Evolutionary conservation across 2,113 vertebrate species (phyloP).

Genomic region (human): DNA sequence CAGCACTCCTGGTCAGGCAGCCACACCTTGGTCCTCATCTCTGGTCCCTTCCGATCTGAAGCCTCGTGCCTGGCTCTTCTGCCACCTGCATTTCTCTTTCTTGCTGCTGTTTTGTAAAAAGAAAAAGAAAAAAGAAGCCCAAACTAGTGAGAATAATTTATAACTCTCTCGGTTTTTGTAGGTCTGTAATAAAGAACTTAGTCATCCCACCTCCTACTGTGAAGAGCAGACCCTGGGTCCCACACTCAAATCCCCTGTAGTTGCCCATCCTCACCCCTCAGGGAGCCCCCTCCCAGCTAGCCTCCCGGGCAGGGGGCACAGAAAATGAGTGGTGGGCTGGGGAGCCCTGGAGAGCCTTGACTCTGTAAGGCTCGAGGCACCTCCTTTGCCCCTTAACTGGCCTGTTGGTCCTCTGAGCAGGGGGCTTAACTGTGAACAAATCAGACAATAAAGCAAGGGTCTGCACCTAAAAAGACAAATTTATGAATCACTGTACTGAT

Average conservation of each 20-base stretch:
- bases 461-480: background rate
- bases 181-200: constrained; percentile 81
- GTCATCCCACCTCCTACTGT: constrained; percentile 39
- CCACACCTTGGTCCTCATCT: background rate
- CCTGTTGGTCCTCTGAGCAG: background rate
- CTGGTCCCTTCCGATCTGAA: too few species aligned
- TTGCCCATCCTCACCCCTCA: too few species aligned
- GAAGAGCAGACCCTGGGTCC: constrained; percentile 65
- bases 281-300: background rate
- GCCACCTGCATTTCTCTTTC: constrained; percentile 1
- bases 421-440: background rate
- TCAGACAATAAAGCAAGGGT: constrained; percentile 41
- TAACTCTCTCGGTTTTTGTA: constrained; percentile 78
- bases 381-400: too few species aligned
- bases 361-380: too few species aligned
- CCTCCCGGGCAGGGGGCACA: fast-evolving
- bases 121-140: constrained; percentile 33
- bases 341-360: background rate
- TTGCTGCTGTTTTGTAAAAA: constrained; percentile 71
- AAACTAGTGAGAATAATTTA: constrained; percentile 49
- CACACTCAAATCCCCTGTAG: background rate
- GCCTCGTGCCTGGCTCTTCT: background rate
- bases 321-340: too few species aligned
- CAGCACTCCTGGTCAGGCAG: background rate
- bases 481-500: constrained; percentile 29